Base-by-base conservation (phyloP, 1,140 invertebrate species). In the Eupristina koningsbergeri region DNA sequence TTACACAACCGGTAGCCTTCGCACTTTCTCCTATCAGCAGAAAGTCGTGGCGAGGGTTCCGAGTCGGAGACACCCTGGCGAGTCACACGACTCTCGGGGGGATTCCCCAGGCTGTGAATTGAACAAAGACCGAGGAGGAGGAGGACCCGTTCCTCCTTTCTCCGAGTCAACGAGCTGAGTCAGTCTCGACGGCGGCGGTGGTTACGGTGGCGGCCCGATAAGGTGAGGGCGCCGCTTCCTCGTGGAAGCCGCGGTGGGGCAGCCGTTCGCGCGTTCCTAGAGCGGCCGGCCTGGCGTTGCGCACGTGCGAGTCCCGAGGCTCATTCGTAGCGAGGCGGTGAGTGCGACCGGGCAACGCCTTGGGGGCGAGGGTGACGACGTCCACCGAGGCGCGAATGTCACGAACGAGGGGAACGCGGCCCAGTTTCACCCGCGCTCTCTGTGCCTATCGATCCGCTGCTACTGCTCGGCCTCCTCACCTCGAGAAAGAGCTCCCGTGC, bases 401-500 rank as follows among this genome's bases (percentile, higher is more conserved):
- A 64, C 1, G 61, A 79, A 19, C 63, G 63, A 67, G 41, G 63
- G 77, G 63, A 67, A 63, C 63, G 45, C 47, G 77, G 61, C 77
- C 67, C 64, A 47, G 67, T 67, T 79, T 50, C 41, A 13, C 41
- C 58, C 19, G 31, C 19, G 53, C 75, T 34, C n/a, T n/a, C n/a
- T n/a, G n/a, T n/a, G 61, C 41, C 39, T 67, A 79, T 78, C 76
- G 76, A 78, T 58, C 76, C 41, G 7, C 58, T 45, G 3, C 13
- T 13, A 13, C 41, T 45, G 41, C 6, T 45, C 41, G 13, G 6
- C n/a, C n/a, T n/a, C n/a, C n/a, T n/a, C n/a, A n/a, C n/a, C n/a
- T n/a, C n/a, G n/a, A n/a, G n/a, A n/a, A n/a, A n/a, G n/a, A n/a
- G n/a, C n/a, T 45, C 41, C 11, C 41, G 41, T 45, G 41, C 41